Evolutionary conservation across 1,140 invertebrate genomes (phyloP).

Genomic region (Eubasilissa regina): DNA sequence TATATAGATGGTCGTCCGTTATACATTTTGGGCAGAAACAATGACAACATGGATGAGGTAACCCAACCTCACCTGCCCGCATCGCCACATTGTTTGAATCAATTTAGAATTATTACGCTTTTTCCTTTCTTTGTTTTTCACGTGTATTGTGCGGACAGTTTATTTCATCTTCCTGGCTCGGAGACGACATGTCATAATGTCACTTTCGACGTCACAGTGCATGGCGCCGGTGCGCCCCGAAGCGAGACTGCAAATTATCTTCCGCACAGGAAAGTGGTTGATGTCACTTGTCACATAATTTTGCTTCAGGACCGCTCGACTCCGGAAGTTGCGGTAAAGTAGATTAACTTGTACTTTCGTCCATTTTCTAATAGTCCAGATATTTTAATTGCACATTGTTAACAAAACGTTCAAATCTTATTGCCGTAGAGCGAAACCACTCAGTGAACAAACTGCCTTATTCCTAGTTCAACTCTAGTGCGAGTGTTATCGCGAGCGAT

Average conservation of each 20-base stretch:
- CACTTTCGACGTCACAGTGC: constrained; percentile 37
- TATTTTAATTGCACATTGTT: too few species aligned
- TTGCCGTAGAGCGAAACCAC: too few species aligned
- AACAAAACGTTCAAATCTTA: too few species aligned
- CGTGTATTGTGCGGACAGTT: neutral
- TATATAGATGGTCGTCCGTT: constrained; percentile 40
- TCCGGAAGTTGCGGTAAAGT: too few species aligned
- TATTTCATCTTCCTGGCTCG: constrained; percentile 32
- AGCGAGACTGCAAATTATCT: constrained; percentile 13
- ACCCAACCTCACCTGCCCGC: neutral
- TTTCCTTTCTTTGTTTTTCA: constrained; percentile 42
- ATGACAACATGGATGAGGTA: constrained; percentile 33
- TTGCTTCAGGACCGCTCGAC: too few species aligned
- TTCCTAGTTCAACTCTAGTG: too few species aligned
- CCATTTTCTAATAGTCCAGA: too few species aligned
- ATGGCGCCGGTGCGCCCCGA: constrained; percentile 7
- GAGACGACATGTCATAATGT: constrained; percentile 31
- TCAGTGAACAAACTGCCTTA: too few species aligned
- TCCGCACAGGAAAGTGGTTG: neutral
- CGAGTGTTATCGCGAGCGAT: too few species aligned
- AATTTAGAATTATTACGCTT: constrained; percentile 33
- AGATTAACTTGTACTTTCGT: too few species aligned
- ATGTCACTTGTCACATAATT: neutral
- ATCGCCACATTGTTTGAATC: constrained; percentile 25
- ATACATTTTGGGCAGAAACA: constrained; percentile 38